A percentile compares a stretch with the other conserved stretches of the same genome.
These are phyloP conservation scores for Pitta sordida DNA, from an alignment of 2,113 vertebrate species.

Conservation along the genomic window DNA sequence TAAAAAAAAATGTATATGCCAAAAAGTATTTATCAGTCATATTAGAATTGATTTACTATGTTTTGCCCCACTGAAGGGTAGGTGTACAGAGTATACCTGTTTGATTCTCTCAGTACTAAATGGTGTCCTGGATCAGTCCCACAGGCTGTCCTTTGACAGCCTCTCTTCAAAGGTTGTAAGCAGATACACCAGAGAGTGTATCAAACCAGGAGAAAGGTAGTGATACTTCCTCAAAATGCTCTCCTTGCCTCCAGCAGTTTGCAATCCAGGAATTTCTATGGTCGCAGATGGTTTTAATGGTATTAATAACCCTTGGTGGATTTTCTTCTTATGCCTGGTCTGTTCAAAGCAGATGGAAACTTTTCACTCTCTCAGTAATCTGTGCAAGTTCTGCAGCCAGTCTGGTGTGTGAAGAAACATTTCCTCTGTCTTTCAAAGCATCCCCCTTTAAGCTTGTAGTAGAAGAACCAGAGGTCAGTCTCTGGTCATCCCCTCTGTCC, in stretches of 20 bases:
- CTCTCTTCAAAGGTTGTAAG: neutral
- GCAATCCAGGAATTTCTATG: neutral
- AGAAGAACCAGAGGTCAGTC: neutral
- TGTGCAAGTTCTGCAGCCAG: neutral
- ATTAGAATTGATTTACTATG: accelerated
- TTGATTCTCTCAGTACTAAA: neutral
- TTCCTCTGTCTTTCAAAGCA: neutral
- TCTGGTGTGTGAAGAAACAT: neutral
- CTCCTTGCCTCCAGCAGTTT: neutral
- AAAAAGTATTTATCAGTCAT: too few species aligned
- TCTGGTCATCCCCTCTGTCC: neutral
- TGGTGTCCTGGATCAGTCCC: neutral
- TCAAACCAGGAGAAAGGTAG: neutral
- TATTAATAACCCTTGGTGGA: neutral
- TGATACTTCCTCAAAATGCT: neutral
- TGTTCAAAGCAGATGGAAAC: neutral
- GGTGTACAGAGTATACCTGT: neutral
- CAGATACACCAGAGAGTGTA: neutral
- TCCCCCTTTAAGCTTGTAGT: neutral
- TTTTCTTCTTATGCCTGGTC: neutral
- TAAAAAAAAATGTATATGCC: too few species aligned
- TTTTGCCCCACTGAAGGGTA: neutral
- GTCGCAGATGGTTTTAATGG: conserved; percentile 28
- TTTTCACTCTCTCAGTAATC: neutral
- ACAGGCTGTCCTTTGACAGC: accelerated